Evolutionary conservation across 1,140 invertebrate genomes (phyloP).

Genomic region (Drosophila subpulchrella): DNA sequence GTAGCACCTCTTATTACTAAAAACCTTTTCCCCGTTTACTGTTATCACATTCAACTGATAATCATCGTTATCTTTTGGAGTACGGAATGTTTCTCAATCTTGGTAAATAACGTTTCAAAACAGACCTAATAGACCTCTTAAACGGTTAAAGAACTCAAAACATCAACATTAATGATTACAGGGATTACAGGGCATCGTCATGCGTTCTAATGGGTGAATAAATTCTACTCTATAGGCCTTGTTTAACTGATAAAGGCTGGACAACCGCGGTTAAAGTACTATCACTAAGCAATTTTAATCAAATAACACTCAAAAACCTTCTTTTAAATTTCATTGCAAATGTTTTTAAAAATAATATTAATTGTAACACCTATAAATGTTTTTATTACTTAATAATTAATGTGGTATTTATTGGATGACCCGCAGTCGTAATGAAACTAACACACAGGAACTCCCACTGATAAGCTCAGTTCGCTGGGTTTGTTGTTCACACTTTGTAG

Average conservation of each 20-base stretch:
- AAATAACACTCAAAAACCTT: too few relatives aligned
- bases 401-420: neutral
- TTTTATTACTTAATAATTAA: neutral
- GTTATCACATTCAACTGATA: slow-evolving; percentile 24
- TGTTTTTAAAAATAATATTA: neutral
- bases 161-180: slow-evolving; percentile 14
- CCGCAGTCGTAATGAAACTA: slow-evolving; percentile 5
- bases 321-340: too few relatives aligned
- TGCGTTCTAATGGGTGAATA: slow-evolving; percentile 30
- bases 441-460: slow-evolving; percentile 30
- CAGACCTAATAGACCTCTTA: neutral
- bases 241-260: neutral
- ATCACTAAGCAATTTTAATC: neutral
- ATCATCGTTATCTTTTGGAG: slow-evolving; percentile 8
- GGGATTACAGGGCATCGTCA: slow-evolving; percentile 34
- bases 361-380: neutral
- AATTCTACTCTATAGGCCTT: neutral
- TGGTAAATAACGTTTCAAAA: slow-evolving; percentile 19
- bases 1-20: neutral
- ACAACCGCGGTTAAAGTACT: slow-evolving; percentile 6
- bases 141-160: neutral
- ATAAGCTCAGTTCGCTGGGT: slow-evolving; percentile 24
- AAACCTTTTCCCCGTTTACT: neutral
- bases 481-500: slow-evolving; percentile 33
- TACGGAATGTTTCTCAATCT: slow-evolving; percentile 15